Conservation (phyloP, 2,797 vertebrate genomes). For the Characodon lateralis region DNA sequence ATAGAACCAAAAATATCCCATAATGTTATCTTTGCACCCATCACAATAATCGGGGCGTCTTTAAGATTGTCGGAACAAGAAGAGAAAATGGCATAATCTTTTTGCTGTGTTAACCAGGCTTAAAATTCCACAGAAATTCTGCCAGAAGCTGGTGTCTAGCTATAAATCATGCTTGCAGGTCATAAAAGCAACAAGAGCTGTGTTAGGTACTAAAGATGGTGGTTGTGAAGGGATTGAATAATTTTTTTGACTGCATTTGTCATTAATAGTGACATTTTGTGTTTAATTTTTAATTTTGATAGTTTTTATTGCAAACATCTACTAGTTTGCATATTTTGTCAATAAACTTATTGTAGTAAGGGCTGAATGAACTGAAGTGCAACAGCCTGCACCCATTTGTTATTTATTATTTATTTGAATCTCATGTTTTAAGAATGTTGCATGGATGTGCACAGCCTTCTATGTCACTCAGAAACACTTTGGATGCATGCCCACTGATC, state of each 20-base stretch:
- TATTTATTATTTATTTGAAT: constrained; percentile 20
- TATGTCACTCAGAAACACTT: constrained; percentile 35
- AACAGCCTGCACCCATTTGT: not conserved
- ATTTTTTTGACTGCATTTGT: not conserved
- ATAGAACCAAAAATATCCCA: too few relatives aligned
- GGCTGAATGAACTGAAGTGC: not conserved
- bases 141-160: not conserved
- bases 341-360: not conserved
- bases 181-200: not conserved
- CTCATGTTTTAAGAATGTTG: constrained; percentile 17
- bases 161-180: not conserved
- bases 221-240: not conserved
- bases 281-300: not conserved
- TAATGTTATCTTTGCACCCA: too few relatives aligned
- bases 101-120: too few relatives aligned
- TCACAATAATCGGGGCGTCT: too few relatives aligned
- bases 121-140: not conserved
- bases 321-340: not conserved
- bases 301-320: not conserved
- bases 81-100: too few relatives aligned
- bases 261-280: not conserved
- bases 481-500: not conserved
- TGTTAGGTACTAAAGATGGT: not conserved
- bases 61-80: too few relatives aligned
- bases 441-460: constrained; percentile 23